Base-by-base conservation (phyloP, 35 echinoderm and acorn worm genomes). In the Chiridota heheva region DNA sequence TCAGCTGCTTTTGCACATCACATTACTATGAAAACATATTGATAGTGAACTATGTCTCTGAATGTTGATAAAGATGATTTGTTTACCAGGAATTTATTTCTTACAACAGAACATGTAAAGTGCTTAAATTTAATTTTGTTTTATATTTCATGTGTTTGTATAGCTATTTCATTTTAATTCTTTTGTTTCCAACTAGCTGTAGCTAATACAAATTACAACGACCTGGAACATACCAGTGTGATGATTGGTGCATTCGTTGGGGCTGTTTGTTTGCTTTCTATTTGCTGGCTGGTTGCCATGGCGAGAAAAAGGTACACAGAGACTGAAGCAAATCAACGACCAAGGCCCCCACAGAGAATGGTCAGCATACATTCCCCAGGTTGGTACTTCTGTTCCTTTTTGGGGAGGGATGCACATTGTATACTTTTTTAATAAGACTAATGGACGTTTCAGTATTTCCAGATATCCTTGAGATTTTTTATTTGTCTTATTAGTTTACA, bases 241-340 rank as follows among this genome's bases (percentile, higher is more conserved):
- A 93, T 93, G 90, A 93, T 93, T 8, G 90, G 90, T 41, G 84
- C 90, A 0, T 93, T 93, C 46, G 90, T 93, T 35, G 90, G 90
- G 40, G 90, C 90, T 32, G 84, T 93, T 15, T 93, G 90, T 41
- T 80, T 93, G 2, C 70, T 93, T 13, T 93, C 90, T 40, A 82
- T 93, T 3, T 93, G 90, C 44, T 93, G 90, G 90, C 85, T 93
- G 44, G 87, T 93, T 38, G 90, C 90, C 30, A 93, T 93, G 90
- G 90, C 90, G 16, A 40, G 90, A 24, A 92, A 93, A 78, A 78
- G 90, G 8, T 84, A 93, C 45, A 61, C 75, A 2, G 73, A 77
- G 7, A 33, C 25, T 40, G 58, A 82, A 7, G 90, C 83, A 42
- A 53, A 86, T 31, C 90, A 86, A 4, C 40, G 57, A 18, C 71